phyloP scores from a whole-genome alignment of 2,113 vertebrate species.

The Vidua macroura region DNA sequence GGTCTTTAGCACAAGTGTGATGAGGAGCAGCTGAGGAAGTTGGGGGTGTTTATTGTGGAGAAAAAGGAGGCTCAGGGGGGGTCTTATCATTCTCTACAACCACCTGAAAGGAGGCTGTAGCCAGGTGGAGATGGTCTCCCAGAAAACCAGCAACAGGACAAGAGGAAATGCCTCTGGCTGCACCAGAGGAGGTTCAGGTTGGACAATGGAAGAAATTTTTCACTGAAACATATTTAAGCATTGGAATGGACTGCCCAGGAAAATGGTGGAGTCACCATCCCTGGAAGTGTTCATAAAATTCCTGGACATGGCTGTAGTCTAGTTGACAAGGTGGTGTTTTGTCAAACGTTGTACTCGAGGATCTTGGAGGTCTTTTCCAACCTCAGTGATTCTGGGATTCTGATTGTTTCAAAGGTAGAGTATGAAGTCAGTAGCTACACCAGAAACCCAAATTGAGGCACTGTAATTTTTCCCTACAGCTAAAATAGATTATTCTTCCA shows the following conservation, averaged over 20 bases:
- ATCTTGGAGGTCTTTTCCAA: not conserved
- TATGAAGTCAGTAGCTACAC: not conserved
- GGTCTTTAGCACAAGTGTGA: not conserved
- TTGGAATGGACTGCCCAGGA: accelerated
- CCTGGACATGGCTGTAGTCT: not conserved
- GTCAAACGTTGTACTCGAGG: accelerated
- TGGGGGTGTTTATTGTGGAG: not conserved
- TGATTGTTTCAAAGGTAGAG: not conserved
- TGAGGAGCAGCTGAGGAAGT: not conserved
- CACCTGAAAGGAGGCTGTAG: not conserved
- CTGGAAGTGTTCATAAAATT: not conserved
- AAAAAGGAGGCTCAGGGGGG: not conserved
- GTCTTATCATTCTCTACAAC: not conserved
- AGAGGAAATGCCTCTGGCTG: not conserved
- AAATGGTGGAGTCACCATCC: not conserved
- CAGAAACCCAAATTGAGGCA: not conserved
- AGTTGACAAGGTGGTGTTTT: not conserved
- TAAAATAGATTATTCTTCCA: not conserved
- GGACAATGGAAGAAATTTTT: not conserved
- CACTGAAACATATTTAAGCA: not conserved
- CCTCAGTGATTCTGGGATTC: not conserved
- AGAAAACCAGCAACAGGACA: not conserved
- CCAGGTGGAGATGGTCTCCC: not conserved
- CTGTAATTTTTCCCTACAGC: not conserved
- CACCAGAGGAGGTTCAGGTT: not conserved